Evolutionary conservation across 2,113 vertebrate genomes (phyloP).

Genomic region (Ondatra zibethicus): DNA sequence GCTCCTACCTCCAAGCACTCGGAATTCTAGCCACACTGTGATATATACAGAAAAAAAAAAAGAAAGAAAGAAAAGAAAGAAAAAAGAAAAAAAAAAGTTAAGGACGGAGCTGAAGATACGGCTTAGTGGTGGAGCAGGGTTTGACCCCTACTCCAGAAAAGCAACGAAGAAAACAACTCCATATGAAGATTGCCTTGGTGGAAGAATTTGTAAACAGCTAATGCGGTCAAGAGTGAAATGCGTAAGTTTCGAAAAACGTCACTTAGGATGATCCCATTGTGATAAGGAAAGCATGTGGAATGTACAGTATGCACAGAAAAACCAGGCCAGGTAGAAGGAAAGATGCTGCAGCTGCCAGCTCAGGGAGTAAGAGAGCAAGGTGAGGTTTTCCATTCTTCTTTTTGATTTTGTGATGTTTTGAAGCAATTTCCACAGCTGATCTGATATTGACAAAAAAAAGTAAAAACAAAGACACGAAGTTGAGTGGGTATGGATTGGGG

Average conservation of each 20-base stretch:
- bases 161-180: neutral
- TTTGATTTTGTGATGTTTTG: constrained; percentile 30
- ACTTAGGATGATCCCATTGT: constrained; percentile 20
- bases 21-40: neutral
- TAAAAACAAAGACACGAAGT: neutral
- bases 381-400: constrained; percentile 31
- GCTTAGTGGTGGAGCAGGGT: neutral
- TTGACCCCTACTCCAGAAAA: neutral
- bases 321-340: neutral
- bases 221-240: constrained; percentile 32
- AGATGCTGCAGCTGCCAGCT: neutral
- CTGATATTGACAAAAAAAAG: constrained; percentile 33
- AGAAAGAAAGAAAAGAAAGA: no score
- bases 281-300: neutral
- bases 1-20: no score
- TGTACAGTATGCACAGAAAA: neutral
- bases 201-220: neutral
- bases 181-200: constrained; percentile 27
- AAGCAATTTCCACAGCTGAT: neutral
- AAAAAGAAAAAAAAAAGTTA: constrained; percentile 39
- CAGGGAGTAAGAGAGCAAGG: neutral
- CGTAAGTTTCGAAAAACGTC: constrained; percentile 30
- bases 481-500: neutral
- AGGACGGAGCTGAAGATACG: neutral
- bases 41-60: constrained; percentile 45